Percentiles rank a stretch among this genome's conserved stretches.
phyloP scores from a whole-genome alignment of 2,113 vertebrate species.

The Aegotheles bennettii region DNA sequence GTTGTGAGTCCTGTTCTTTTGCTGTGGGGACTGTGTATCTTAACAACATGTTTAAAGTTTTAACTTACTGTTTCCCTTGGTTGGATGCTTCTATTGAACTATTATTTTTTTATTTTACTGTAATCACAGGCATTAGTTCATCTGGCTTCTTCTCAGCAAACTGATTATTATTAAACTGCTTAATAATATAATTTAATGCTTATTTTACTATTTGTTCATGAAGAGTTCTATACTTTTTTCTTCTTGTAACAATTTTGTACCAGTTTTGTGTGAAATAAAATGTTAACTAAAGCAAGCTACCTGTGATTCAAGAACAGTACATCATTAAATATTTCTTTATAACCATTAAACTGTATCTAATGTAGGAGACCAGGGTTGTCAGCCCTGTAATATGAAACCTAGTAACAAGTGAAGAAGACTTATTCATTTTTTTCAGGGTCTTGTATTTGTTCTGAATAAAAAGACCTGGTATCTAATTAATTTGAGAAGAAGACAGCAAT shows the following conservation, averaged over 20 bases:
- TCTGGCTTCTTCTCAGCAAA: slow-evolving; percentile 39
- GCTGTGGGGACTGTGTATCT: slow-evolving; percentile 22
- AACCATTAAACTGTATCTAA: not conserved
- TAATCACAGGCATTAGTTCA: slow-evolving; percentile 39
- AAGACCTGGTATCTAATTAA: not conserved
- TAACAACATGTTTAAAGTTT: slow-evolving; percentile 63
- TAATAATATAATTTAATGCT: slow-evolving; percentile 52
- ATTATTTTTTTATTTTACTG: not conserved
- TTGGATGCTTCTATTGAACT: slow-evolving; percentile 36
- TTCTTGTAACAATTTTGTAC: slow-evolving; percentile 17
- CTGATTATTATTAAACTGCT: slow-evolving; percentile 50
- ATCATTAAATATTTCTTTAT: not conserved
- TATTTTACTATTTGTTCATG: slow-evolving; percentile 40
- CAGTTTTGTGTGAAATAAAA: slow-evolving; percentile 26
- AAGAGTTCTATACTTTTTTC: slow-evolving; percentile 29
- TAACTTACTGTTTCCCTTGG: slow-evolving; percentile 41
- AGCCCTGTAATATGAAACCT: not conserved
- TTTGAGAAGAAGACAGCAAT: not conserved
- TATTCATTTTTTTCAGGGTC: not conserved
- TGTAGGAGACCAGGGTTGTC: not conserved
- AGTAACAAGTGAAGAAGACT: not conserved
- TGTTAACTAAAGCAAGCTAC: not conserved
- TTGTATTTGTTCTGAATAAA: not conserved
- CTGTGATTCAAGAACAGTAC: not conserved
- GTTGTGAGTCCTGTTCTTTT: slow-evolving; percentile 1